A percentile compares a stretch with the other conserved stretches of the same genome.
Conservation (phyloP, 1,140 invertebrate species). For the Hyles euphorbiae region DNA sequence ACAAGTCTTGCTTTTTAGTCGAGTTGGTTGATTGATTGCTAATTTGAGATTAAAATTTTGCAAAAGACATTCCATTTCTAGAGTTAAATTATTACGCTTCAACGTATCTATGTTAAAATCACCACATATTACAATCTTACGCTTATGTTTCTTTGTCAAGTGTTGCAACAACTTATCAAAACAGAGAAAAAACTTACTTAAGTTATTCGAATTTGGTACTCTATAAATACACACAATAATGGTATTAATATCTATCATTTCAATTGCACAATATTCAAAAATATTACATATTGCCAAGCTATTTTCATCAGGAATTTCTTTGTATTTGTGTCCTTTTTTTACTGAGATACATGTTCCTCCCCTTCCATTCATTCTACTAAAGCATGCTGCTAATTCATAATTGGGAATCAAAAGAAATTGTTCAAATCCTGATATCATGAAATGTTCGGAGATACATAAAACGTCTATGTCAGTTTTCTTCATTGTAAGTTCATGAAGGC, state of each 20-base stretch:
- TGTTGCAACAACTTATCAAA: slow-evolving; percentile 6
- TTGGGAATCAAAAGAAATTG: slow-evolving; percentile 7
- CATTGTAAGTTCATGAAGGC: slow-evolving; percentile 9
- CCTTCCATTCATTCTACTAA: slow-evolving; percentile 11
- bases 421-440: slow-evolving; percentile 15
- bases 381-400: slow-evolving; percentile 13
- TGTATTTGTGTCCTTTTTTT: slow-evolving; percentile 10
- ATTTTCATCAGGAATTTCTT: slow-evolving; percentile 10
- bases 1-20: slow-evolving; percentile 17
- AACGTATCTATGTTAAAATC: slow-evolving; percentile 12
- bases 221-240: slow-evolving; percentile 25
- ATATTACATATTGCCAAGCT: neutral
- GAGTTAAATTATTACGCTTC: slow-evolving; percentile 8
- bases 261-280: slow-evolving; percentile 25
- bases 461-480: slow-evolving; percentile 11
- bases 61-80: slow-evolving; percentile 17
- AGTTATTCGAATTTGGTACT: slow-evolving; percentile 14
- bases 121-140: slow-evolving; percentile 19
- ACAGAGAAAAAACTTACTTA: slow-evolving; percentile 13
- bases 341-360: slow-evolving; percentile 22
- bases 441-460: slow-evolving; percentile 19
- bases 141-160: neutral
- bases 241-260: slow-evolving; percentile 13
- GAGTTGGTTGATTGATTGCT: slow-evolving; percentile 17
- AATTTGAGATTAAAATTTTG: slow-evolving; percentile 19